These are phyloP conservation scores for Hybos culiciformis DNA, from an alignment of 2,888 invertebrate genomes.

Conservation along the genomic window DNA sequence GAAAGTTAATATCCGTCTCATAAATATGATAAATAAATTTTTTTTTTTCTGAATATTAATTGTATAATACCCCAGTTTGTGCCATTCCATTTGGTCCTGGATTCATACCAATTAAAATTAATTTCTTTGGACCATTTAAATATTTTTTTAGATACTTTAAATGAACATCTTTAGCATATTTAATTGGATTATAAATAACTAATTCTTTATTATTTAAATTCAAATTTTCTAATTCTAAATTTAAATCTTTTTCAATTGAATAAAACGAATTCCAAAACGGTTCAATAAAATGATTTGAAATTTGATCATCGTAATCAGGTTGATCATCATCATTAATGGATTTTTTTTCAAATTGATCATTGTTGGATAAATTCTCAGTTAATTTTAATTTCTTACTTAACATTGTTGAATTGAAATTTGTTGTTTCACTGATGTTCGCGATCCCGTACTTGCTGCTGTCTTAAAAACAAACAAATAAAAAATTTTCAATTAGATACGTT, in stretches of 20 bases:
- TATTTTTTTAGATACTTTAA: slow-evolving; percentile 59
- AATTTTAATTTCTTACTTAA: neutral
- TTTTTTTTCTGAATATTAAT: neutral
- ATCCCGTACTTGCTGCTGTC: no score
- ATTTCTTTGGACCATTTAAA: slow-evolving; percentile 49
- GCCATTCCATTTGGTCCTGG: slow-evolving; percentile 97
- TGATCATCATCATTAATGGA: neutral
- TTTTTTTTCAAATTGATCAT: neutral
- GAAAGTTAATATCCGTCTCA: no score
- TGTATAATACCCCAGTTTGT: slow-evolving; percentile 66
- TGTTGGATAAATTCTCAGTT: neutral
- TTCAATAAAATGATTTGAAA: slow-evolving; percentile 15
- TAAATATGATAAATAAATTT: neutral
- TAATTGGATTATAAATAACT: slow-evolving; percentile 67
- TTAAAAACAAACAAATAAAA: no score
- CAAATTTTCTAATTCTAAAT: slow-evolving; percentile 15
- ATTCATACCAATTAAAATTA: slow-evolving; percentile 87
- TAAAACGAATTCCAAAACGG: slow-evolving; percentile 27
- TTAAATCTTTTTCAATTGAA: slow-evolving; percentile 23
- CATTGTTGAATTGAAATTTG: neutral
- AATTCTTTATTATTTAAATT: slow-evolving; percentile 14
- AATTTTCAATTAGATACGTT: no score
- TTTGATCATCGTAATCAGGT: slow-evolving; percentile 10
- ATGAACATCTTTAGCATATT: slow-evolving; percentile 70
- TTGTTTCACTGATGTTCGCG: no score